phyloP scores from a whole-genome alignment of 2,113 vertebrate genomes.

The Mellivora capensis region DNA sequence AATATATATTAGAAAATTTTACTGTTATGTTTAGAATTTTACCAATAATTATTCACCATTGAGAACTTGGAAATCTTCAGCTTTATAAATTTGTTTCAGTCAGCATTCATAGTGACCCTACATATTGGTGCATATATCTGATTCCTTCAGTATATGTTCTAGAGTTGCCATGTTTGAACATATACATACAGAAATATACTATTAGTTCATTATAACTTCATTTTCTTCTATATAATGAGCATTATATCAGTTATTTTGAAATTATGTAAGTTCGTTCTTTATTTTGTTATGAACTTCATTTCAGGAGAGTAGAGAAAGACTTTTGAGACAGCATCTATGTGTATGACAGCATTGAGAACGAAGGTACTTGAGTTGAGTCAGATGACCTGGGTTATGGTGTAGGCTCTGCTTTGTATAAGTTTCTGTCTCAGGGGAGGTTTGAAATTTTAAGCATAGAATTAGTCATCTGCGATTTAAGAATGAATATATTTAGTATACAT shows the following conservation, averaged over 20 bases:
- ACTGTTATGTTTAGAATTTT: background rate
- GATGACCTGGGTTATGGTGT: background rate
- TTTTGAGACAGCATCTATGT: background rate
- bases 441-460: background rate
- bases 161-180: background rate
- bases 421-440: background rate
- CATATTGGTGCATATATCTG: background rate
- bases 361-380: background rate
- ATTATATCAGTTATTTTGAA: background rate
- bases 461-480: background rate
- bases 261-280: background rate
- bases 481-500: background rate
- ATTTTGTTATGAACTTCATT: background rate
- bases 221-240: background rate
- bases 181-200: background rate
- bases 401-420: background rate
- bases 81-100: background rate
- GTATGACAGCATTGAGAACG: background rate
- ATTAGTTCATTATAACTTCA: background rate
- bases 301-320: background rate
- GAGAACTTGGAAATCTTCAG: background rate
- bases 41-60: background rate
- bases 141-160: background rate
- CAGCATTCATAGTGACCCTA: background rate
- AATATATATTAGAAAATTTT: background rate